These are phyloP conservation scores for Hiodon tergisus DNA, from an alignment of 2,113 vertebrate species.

Conservation along the genomic window DNA sequence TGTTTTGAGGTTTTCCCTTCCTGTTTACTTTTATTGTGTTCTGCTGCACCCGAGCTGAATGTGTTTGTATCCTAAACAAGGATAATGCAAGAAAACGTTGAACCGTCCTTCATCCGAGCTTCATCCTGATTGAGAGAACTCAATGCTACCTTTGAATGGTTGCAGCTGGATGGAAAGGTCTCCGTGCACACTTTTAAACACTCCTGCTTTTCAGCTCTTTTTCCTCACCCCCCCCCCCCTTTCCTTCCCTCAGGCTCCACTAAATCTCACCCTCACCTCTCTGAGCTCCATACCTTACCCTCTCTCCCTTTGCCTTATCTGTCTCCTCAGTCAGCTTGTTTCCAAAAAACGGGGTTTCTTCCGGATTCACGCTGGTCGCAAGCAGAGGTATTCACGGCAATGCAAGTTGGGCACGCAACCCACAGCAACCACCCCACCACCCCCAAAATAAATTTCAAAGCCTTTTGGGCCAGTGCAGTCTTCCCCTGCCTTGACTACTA, in stretches of 20 bases:
- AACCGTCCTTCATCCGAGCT: too few species aligned
- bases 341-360: slow-evolving; percentile 97
- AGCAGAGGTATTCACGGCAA: slow-evolving; percentile 84
- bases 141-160: too few species aligned
- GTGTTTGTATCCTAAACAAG: too few species aligned
- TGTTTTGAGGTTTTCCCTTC: too few species aligned
- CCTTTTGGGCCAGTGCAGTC: slow-evolving; percentile 46
- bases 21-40: neutral
- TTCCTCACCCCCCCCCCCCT: neutral
- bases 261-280: neutral
- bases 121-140: too few species aligned
- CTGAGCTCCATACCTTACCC: slow-evolving; percentile 47
- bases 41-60: too few species aligned
- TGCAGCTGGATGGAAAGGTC: too few species aligned
- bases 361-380: slow-evolving; percentile 89
- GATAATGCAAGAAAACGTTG: too few species aligned
- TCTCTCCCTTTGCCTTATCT: slow-evolving; percentile 80
- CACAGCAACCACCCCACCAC: slow-evolving; percentile 23
- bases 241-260: neutral
- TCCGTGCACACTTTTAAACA: too few species aligned
- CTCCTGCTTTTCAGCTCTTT: neutral
- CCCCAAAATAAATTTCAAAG: slow-evolving; percentile 30
- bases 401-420: slow-evolving; percentile 56
- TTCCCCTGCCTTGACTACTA: neutral
- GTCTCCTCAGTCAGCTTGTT: slow-evolving; percentile 83